Conservation (phyloP, 2,797 vertebrate genomes). For the Clarias laeviceps region DNA sequence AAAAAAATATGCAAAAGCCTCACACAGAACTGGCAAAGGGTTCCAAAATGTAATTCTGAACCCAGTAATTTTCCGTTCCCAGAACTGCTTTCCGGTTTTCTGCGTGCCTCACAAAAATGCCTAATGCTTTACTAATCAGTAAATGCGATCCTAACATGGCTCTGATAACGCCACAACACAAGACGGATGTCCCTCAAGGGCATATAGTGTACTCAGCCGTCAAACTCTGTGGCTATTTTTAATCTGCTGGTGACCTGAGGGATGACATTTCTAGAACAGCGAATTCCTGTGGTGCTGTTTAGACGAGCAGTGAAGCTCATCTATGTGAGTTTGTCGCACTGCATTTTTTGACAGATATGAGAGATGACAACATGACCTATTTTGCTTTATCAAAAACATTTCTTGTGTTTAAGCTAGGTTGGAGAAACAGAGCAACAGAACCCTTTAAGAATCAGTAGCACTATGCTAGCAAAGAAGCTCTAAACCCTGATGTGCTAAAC, state of each 20-base stretch:
- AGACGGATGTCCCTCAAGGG: constrained; percentile 37
- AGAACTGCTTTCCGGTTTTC: constrained; percentile 17
- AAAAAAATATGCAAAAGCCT: not conserved
- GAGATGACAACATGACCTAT: constrained; percentile 57
- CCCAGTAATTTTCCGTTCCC: constrained; percentile 1
- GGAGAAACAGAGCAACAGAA: constrained; percentile 37
- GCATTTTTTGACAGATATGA: constrained; percentile 42
- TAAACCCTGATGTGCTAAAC: not conserved
- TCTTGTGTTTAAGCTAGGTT: constrained; percentile 46
- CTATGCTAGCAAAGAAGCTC: not conserved
- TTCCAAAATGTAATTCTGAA: not conserved
- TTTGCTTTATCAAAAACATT: constrained; percentile 50
- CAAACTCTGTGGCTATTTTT: constrained; percentile 44
- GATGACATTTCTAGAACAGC: constrained; percentile 46
- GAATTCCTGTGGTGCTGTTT: constrained; percentile 45
- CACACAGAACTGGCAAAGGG: not conserved
- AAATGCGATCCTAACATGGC: constrained; percentile 47
- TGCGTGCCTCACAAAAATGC: constrained; percentile 22
- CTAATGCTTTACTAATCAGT: constrained; percentile 42
- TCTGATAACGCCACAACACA: constrained; percentile 45
- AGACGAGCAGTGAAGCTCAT: constrained; percentile 39
- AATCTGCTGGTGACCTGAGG: constrained; percentile 52
- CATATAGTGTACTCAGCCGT: constrained; percentile 30
- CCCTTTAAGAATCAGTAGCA: not conserved
- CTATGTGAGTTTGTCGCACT: constrained; percentile 17